These are phyloP conservation scores for Aplysina aerophoba DNA, from an alignment of 37 sponge, comb jelly and placozoan genomes.

Conservation along the genomic window DNA sequence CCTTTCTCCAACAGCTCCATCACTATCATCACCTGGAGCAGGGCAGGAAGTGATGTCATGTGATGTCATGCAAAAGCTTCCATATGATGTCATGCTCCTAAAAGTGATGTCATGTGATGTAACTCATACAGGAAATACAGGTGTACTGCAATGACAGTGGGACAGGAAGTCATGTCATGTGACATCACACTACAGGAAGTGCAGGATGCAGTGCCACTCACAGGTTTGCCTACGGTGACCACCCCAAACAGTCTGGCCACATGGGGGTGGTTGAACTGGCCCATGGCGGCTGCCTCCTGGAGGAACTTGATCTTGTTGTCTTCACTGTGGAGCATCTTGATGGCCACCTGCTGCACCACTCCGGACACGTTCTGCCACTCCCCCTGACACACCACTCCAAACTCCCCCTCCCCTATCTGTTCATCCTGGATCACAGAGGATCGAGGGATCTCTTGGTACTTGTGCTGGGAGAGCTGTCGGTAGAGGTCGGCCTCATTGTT, in stretches of 20 bases:
- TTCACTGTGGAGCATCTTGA: slow-evolving; percentile 23
- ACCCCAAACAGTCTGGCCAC: slow-evolving; percentile 36
- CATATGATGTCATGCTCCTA: too few relatives aligned
- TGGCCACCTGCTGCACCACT: slow-evolving; percentile 27
- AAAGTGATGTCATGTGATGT: too few relatives aligned
- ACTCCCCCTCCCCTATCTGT: slow-evolving; percentile 30
- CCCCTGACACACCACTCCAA: slow-evolving; percentile 17
- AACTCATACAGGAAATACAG: too few relatives aligned
- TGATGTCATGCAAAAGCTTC: too few relatives aligned
- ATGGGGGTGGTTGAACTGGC: slow-evolving; percentile 42
- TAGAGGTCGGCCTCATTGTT: slow-evolving; percentile 14
- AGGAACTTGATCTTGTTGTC: slow-evolving; percentile 36
- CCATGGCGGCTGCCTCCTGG: slow-evolving; percentile 41
- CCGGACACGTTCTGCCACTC: slow-evolving; percentile 16
- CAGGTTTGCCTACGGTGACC: slow-evolving; percentile 31
- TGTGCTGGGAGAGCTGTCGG: slow-evolving; percentile 26
- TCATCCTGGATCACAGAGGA: not conserved
- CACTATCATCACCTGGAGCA: slow-evolving; percentile 6
- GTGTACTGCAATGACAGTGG: too few relatives aligned
- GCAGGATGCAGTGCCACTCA: not conserved
- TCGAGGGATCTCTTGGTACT: slow-evolving; percentile 26
- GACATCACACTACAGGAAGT: too few relatives aligned
- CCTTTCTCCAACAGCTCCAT: slow-evolving; percentile 16
- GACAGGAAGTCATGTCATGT: too few relatives aligned
- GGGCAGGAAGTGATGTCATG: too few relatives aligned